Evolutionary conservation across 2,113 vertebrate genomes (phyloP), one percentile per base, ranked within the genome.

Genomic region (Sitta europaea): DNA sequence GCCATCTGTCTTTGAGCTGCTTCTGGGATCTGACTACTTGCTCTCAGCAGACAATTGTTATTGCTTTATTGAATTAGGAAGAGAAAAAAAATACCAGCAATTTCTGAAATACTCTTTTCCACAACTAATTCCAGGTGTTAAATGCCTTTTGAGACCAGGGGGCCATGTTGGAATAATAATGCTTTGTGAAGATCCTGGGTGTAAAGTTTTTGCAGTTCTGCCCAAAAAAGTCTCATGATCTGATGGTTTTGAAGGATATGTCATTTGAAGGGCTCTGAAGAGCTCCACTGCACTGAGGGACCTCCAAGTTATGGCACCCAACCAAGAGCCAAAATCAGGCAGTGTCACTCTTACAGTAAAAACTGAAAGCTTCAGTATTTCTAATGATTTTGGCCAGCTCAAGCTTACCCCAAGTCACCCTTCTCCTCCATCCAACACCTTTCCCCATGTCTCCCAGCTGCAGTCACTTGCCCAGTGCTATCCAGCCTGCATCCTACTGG

Each of bases 1-100:
- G 94, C 96, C 88, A 86, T 93, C 92, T 96, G 92, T 71, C 94
- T 96, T 94, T 67, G 86, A 89, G 88, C 61, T n/a, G 94, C 89
- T 95, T 62, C 91, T 92, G 91, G 83, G 94, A 92, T 89, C 48
- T 65, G 76, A 43, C 71, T 74, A 25, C 80, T 88, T 81, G 72
- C 59, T 93, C 78, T 72, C 88, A 93, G 82, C 67, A 78, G 92
- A 77, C 9, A 5, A 57, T 68, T 11, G 3, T 85, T 88, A 84
- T 3, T 77, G 48, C 51, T 70, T 80, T 81, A 78, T 81, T 95
- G 72, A 95, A 80, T 87, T 87, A 57, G 38, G 70, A 72, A 66
- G 29, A 22, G n/a, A 66, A 88, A 81, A 36, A 82, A 86, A 62
- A 36, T 42, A n/a, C 29, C 25, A 48, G 3, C 1, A 0, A 23